These are phyloP conservation scores for Paratrypauchen microcephalus DNA, from an alignment of 2,797 vertebrate species.

Conservation along the genomic window DNA sequence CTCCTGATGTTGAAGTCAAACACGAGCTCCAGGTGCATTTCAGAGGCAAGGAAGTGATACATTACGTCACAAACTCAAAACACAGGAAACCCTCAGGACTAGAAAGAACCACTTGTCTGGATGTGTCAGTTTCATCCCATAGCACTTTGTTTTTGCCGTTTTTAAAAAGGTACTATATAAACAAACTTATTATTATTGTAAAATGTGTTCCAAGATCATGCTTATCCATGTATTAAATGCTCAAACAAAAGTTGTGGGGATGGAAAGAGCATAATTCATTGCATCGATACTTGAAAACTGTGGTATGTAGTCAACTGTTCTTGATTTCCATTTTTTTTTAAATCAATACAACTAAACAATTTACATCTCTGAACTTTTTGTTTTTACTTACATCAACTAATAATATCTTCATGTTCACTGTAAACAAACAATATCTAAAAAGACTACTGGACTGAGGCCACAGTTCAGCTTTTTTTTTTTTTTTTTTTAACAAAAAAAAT, in stretches of 20 bases:
- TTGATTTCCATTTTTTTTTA: too few species aligned
- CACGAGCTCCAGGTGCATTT: constrained; percentile 76
- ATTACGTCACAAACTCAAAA: constrained; percentile 60
- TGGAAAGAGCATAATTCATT: background rate
- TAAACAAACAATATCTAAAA: background rate
- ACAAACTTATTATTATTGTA: too few species aligned
- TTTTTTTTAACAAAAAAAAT: background rate
- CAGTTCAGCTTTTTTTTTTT: background rate
- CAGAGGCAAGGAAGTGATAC: constrained; percentile 65
- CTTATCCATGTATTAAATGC: background rate
- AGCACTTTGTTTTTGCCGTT: background rate
- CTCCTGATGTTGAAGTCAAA: constrained; percentile 61
- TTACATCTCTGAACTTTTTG: background rate
- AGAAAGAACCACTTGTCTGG: constrained; percentile 51
- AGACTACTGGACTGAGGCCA: background rate
- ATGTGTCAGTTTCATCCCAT: constrained; percentile 52
- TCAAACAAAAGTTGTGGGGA: background rate
- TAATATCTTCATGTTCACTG: background rate
- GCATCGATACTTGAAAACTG: too few species aligned
- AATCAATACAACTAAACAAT: too few species aligned
- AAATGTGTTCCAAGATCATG: background rate
- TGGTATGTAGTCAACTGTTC: too few species aligned
- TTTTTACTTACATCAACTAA: background rate
- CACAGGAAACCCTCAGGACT: constrained; percentile 72
- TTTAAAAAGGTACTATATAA: constrained; percentile 33